Conservation (phyloP, 2,797 vertebrate genomes). For the Rhynchonycteris naso region DNA sequence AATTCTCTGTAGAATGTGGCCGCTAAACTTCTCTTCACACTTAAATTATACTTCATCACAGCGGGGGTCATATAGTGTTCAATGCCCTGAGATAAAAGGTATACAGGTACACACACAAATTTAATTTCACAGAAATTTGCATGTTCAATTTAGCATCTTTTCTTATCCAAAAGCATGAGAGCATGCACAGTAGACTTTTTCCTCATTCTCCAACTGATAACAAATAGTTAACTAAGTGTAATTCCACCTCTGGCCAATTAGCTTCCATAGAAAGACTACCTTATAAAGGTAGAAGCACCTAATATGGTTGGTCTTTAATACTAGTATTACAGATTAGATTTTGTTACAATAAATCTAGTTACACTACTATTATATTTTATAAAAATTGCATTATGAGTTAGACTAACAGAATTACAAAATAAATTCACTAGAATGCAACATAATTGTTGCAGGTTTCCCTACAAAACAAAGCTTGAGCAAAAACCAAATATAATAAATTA, state of each 20-base stretch:
- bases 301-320: not conserved
- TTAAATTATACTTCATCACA: no score
- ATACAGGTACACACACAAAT: not conserved
- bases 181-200: not conserved
- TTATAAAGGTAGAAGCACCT: not conserved
- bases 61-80: not conserved
- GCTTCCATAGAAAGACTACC: not conserved
- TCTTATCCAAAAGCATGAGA: not conserved
- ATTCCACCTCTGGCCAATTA: not conserved
- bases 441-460: not conserved
- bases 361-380: not conserved
- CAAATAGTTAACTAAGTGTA: not conserved
- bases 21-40: no score
- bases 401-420: not conserved
- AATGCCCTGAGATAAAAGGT: not conserved
- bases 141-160: not conserved
- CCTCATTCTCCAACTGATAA: not conserved
- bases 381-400: not conserved
- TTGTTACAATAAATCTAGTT: not conserved
- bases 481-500: not conserved
- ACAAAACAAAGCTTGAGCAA: not conserved
- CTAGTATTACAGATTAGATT: not conserved
- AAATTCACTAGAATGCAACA: not conserved
- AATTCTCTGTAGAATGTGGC: no score
- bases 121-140: not conserved